These are phyloP conservation scores for Anisognathus igniventris DNA, from an alignment of 2,797 vertebrate species.

Conservation along the genomic window DNA sequence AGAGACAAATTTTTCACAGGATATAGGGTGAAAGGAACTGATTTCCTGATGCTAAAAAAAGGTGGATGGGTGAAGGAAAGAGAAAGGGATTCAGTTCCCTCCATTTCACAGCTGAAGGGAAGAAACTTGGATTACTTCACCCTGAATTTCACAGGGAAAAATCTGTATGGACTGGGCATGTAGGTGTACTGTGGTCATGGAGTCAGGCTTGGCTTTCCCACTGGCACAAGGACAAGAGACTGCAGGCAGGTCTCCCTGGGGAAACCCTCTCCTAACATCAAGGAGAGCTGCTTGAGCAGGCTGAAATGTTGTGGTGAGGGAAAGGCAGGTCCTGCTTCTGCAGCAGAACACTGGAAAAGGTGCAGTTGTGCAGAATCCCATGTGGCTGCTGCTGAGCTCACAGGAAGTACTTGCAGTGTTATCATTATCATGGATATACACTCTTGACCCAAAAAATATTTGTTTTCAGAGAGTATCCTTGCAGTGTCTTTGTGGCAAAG, in stretches of 20 bases:
- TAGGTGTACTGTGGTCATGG: accelerated
- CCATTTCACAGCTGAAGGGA: background rate
- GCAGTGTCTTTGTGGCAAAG: constrained; percentile 17
- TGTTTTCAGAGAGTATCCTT: constrained; percentile 11
- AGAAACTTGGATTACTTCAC: background rate
- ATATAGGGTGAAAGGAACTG: background rate
- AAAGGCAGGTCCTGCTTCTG: background rate
- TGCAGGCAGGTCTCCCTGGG: background rate
- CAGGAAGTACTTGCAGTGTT: background rate
- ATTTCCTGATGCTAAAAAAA: background rate
- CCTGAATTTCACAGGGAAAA: background rate
- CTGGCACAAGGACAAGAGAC: background rate
- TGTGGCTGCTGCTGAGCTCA: background rate
- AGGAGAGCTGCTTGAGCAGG: background rate
- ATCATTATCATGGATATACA: background rate
- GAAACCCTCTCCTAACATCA: accelerated
- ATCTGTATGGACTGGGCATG: accelerated
- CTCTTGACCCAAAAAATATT: background rate
- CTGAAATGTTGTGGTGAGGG: background rate
- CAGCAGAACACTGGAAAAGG: accelerated
- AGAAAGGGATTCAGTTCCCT: background rate
- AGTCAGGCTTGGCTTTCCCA: background rate
- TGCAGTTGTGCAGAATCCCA: background rate
- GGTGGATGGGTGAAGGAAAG: background rate
- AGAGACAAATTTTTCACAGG: background rate